Conservation (phyloP, 2,888 invertebrate genomes). For the Drosophila siamana region DNA sequence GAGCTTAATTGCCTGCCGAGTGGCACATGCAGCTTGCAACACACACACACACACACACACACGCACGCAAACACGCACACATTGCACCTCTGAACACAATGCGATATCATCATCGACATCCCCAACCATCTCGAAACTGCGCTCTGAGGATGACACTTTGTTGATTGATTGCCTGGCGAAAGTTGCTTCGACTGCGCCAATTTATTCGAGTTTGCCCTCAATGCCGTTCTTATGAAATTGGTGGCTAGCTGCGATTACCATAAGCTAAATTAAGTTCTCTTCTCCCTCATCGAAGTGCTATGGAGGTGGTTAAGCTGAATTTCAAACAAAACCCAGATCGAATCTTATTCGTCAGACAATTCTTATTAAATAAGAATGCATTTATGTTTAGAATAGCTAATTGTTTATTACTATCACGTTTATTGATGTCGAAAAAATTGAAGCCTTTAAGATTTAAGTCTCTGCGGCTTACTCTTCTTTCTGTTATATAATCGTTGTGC, state of each 20-base stretch:
- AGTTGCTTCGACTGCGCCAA: conserved; percentile 57
- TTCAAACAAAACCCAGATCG: too few relatives aligned
- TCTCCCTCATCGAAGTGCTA: neutral
- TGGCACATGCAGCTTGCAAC: conserved; percentile 51
- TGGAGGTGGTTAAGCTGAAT: too few relatives aligned
- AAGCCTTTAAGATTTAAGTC: too few relatives aligned
- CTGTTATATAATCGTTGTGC: too few relatives aligned
- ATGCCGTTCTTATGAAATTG: neutral
- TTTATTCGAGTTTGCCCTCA: conserved; percentile 32
- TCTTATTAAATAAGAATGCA: too few relatives aligned
- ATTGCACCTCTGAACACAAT: conserved; percentile 30
- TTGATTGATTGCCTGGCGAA: conserved; percentile 61
- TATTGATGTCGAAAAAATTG: too few relatives aligned
- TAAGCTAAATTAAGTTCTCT: neutral
- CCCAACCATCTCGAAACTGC: conserved; percentile 31
- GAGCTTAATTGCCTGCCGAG: conserved; percentile 75
- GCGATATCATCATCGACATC: conserved; percentile 59
- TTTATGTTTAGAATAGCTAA: too few relatives aligned
- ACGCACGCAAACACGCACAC: conserved; percentile 11
- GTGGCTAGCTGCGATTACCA: neutral
- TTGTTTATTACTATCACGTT: too few relatives aligned
- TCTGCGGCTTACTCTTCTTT: too few relatives aligned
- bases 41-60: conserved; percentile 25
- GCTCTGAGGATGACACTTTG: conserved; percentile 49
- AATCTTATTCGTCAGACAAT: too few relatives aligned